A percentile compares a stretch with the other conserved stretches of the same genome.
These are phyloP conservation scores for Paralichthys olivaceus DNA, from an alignment of 2,113 vertebrate species.

Conservation along the genomic window DNA sequence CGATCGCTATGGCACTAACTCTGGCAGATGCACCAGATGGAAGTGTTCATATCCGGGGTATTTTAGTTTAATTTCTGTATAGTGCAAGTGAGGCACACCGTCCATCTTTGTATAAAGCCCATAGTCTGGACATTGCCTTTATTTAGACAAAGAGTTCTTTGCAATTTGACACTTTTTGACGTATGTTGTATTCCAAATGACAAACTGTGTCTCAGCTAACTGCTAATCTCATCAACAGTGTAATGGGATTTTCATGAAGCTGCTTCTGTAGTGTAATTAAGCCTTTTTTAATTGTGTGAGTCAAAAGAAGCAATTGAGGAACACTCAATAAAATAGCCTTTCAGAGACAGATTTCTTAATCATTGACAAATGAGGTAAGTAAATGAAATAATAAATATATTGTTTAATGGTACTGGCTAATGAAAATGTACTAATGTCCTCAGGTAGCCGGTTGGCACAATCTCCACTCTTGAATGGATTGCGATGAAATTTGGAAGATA, in stretches of 20 bases:
- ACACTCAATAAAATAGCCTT: not conserved
- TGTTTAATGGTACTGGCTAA: not conserved
- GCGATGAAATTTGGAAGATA: no score
- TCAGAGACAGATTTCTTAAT: not conserved
- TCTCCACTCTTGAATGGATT: no score
- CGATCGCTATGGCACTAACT: no score
- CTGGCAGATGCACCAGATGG: no score
- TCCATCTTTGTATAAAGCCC: no score
- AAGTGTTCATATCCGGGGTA: no score
- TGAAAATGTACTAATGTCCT: not conserved
- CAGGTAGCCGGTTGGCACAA: no score
- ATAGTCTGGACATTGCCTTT: no score
- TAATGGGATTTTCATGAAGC: not conserved
- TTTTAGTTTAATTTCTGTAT: no score
- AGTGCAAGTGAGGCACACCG: no score
- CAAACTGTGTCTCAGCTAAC: not conserved
- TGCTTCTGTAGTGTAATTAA: slow-evolving; percentile 12
- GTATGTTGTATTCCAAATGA: not conserved
- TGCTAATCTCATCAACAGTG: slow-evolving; percentile 4
- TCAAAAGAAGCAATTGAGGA: slow-evolving; percentile 2
- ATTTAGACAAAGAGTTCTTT: no score
- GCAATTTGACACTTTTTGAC: no score
- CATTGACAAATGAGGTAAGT: not conserved
- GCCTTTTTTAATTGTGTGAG: not conserved
- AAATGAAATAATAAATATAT: not conserved